Percentiles rank a stretch among this genome's conserved stretches.
Conservation (phyloP, 1,140 invertebrate genomes). For the Andrena cerasifolii region DNA sequence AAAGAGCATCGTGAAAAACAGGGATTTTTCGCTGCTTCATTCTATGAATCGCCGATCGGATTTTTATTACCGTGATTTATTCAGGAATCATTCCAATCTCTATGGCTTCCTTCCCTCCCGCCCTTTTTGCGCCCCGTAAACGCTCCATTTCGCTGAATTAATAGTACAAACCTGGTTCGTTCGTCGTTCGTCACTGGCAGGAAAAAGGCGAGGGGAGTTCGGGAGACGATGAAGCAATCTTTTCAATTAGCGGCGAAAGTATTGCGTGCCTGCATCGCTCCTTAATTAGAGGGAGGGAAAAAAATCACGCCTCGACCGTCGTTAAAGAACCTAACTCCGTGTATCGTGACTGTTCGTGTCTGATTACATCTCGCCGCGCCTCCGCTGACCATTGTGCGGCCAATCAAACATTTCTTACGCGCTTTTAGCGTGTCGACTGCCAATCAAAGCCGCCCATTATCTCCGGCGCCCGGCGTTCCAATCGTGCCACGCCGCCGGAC, state of each 20-base stretch:
- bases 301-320: background rate
- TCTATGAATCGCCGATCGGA: background rate
- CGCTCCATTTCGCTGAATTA: slow-evolving; percentile 1
- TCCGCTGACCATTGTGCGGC: slow-evolving; percentile 23
- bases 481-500: slow-evolving; percentile 15
- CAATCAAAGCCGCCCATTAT: slow-evolving; percentile 44
- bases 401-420: slow-evolving; percentile 29
- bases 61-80: slow-evolving; percentile 11
- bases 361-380: slow-evolving; percentile 35
- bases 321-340: slow-evolving; percentile 11
- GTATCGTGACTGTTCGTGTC: background rate
- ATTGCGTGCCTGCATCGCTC: background rate
- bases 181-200: background rate
- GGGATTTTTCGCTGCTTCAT: background rate
- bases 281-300: background rate
- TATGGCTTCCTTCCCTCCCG: no score
- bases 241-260: slow-evolving; percentile 1
- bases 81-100: background rate
- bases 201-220: background rate
- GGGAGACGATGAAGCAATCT: background rate
- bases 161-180: background rate
- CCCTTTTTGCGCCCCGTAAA: background rate
- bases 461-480: slow-evolving; percentile 9
- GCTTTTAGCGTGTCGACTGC: slow-evolving; percentile 32
- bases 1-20: background rate